Conservation (phyloP, 2,888 invertebrate genomes). For the Ormia ochracea region DNA sequence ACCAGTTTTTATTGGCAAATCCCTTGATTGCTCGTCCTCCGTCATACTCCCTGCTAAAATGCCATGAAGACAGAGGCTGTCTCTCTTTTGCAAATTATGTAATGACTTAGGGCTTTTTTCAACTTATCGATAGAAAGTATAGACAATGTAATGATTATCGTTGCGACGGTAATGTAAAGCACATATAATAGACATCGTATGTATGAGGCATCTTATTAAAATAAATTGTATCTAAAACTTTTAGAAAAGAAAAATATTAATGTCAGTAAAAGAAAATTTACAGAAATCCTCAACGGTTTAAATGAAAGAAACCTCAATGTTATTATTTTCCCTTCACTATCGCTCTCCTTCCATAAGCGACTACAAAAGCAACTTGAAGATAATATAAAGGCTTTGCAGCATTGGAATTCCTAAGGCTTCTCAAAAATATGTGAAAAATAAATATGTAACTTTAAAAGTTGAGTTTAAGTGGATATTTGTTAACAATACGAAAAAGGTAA, state of each 20-base stretch:
- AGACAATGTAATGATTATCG: neutral
- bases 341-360: neutral
- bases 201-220: neutral
- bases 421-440: slow-evolving; percentile 28
- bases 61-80: too few species aligned
- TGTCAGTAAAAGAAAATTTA: slow-evolving; percentile 43
- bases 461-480: slow-evolving; percentile 33
- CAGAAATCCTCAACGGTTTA: slow-evolving; percentile 12
- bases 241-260: slow-evolving; percentile 10
- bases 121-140: neutral
- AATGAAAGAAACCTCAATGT: slow-evolving; percentile 14
- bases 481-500: neutral
- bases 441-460: slow-evolving; percentile 19
- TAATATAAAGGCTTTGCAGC: neutral
- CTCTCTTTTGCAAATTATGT: too few species aligned
- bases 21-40: too few species aligned
- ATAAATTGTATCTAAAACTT: neutral
- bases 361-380: neutral
- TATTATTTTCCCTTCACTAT: neutral
- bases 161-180: neutral
- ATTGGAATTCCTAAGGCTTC: slow-evolving; percentile 46
- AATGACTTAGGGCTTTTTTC: neutral
- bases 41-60: too few species aligned
- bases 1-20: too few species aligned
- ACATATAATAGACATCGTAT: neutral